Base-by-base conservation (phyloP, 2,113 vertebrate species). In the Cebus imitator region DNA sequence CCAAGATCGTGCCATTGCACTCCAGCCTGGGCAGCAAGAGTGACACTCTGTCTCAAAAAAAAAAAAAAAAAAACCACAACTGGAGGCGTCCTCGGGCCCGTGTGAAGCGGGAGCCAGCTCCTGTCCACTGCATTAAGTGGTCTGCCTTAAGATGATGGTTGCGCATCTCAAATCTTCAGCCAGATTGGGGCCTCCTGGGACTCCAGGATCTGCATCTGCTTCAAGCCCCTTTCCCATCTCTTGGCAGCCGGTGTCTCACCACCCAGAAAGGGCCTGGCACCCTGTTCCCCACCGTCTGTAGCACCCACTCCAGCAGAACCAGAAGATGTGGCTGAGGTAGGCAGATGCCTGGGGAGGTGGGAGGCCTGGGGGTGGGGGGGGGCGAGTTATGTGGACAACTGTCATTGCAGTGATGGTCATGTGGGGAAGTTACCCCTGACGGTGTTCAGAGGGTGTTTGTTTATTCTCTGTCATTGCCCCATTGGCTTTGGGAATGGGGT, bases 221-320 rank as follows among this genome's bases (percentile, higher is more conserved):
- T 94, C 93, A 98, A 86, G 95, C 20, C 80, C 96, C 85, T 97
- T 64, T 96, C 90, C 95, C 90, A 73, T 90, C 94, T 91, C 97
- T 98, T 97, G 96, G 88, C 90, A 98, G 98, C 98, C 95, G 98
- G 98, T 48, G 98, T 99, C 95, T 99, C 99, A n/a, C 98, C 98
- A 0, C 98, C 98, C 93, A 97, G 99, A 98, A 99, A 99, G 97
- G 98, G 97, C 88, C 98, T 99, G 32, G 96, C 97, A 80, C 93
- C 97, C 86, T 98, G 97, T 17, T 98, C 88, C 27, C 98, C 95
- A 37, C 95, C 94, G 96, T 98, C 99, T 37, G 98, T 98, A 48
- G 98, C 98, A 35, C 97, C 98, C 93, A 98, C 99, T 97, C 98
- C 94, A 8, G 91, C 96, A 0, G 85, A 98, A 75, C 88, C 98